phyloP scores from a whole-genome alignment of 2,888 invertebrate species.

The Heliothis peltigera region DNA sequence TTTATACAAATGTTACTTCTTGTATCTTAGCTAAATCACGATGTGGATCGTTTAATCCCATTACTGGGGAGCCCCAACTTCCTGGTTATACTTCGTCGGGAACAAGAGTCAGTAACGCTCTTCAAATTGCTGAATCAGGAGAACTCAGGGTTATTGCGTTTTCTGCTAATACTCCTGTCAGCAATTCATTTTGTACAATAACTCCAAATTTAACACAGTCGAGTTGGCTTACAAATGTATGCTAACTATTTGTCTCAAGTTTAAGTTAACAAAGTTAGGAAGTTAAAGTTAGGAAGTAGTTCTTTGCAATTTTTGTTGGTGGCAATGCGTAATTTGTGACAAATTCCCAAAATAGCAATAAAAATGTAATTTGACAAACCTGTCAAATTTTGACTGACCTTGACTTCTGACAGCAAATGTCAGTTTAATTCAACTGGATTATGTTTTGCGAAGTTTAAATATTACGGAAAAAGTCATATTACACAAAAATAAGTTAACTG shows the following conservation, averaged over 20 bases:
- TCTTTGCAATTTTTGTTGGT: too few species aligned
- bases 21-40: constrained; percentile 91
- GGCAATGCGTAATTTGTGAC: too few species aligned
- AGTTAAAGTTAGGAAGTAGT: too few species aligned
- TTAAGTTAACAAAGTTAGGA: too few species aligned
- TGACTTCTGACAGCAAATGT: constrained; percentile 2
- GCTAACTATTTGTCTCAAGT: too few species aligned
- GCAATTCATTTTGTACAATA: constrained; percentile 88
- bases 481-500: not conserved
- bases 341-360: not conserved
- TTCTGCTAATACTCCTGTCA: constrained; percentile 85
- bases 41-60: constrained; percentile 91
- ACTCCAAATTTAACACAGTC: constrained; percentile 88
- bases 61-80: constrained; percentile 91
- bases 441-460: constrained; percentile 31
- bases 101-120: constrained; percentile 85
- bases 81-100: constrained; percentile 82
- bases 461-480: not conserved
- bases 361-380: not conserved
- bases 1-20: constrained; percentile 91
- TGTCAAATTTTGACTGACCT: not conserved
- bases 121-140: constrained; percentile 89
- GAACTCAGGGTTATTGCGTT: constrained; percentile 89
- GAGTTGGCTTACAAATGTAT: constrained; percentile 84
- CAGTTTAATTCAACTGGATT: not conserved